These are phyloP conservation scores for Phrynocephalus versicolor DNA, from an alignment of 2,113 vertebrate genomes.

Conservation along the genomic window DNA sequence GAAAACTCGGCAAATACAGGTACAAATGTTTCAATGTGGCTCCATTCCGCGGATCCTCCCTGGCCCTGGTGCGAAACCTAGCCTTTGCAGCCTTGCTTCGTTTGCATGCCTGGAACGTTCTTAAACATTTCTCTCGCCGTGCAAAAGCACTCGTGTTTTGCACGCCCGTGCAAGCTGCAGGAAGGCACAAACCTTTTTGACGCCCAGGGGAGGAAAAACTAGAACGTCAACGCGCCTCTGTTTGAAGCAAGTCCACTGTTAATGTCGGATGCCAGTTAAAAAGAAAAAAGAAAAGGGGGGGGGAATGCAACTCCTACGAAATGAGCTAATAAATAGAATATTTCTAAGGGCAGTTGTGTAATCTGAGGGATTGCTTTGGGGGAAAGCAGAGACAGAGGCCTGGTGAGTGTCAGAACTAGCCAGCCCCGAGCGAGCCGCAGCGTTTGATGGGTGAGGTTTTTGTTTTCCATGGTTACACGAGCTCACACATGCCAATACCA, in stretches of 20 bases:
- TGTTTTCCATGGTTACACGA: constrained; percentile 1
- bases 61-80: background rate
- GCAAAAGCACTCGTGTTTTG: background rate
- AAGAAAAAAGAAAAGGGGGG: too few relatives aligned
- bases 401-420: too few relatives aligned
- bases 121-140: background rate
- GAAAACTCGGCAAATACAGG: background rate
- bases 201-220: too few relatives aligned
- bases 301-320: too few relatives aligned
- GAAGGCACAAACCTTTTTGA: too few relatives aligned
- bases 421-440: background rate
- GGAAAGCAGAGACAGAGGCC: background rate
- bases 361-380: background rate
- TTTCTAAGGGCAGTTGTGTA: background rate
- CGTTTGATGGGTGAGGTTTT: background rate
- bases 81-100: background rate
- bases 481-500: background rate
- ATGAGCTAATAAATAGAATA: background rate
- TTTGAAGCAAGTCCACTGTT: too few relatives aligned
- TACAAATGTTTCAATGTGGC: background rate
- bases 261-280: background rate
- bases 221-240: too few relatives aligned
- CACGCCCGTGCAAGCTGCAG: background rate
- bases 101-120: background rate
- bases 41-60: too few relatives aligned